A percentile compares a stretch with the other conserved stretches of the same genome.
Conservation (phyloP, 1,140 invertebrate species). For the Drosophila simulans region DNA sequence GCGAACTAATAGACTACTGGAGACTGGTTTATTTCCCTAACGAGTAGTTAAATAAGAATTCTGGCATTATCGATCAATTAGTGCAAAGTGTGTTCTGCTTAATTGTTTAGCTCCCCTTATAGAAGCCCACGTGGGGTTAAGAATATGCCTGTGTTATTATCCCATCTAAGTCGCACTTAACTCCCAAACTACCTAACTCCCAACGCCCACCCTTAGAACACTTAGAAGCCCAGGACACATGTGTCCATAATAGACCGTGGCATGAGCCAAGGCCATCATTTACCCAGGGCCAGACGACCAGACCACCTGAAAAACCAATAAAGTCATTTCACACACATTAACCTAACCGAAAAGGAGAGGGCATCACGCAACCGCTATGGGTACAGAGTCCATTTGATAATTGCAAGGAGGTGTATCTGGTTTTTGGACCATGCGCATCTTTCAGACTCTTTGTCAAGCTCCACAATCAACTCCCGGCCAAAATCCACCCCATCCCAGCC, state of each 20-base stretch:
- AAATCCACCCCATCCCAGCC: constrained; percentile 6
- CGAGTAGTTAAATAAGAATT: constrained; percentile 7
- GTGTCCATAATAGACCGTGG: constrained; percentile 53
- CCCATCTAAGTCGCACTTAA: constrained; percentile 55
- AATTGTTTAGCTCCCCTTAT: constrained; percentile 28
- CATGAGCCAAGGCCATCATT: constrained; percentile 43
- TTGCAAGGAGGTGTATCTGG: constrained; percentile 61
- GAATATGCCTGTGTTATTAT: constrained; percentile 37
- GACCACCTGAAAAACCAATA: constrained; percentile 64
- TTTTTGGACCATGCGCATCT: constrained; percentile 49
- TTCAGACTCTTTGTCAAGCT: constrained; percentile 55
- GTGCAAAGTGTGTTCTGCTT: constrained; percentile 23
- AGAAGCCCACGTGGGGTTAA: constrained; percentile 19
- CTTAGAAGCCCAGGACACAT: constrained; percentile 32
- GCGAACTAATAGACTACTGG: not conserved
- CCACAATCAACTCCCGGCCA: not conserved
- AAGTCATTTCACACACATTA: constrained; percentile 76
- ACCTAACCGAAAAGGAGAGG: constrained; percentile 36
- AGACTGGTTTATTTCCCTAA: constrained; percentile 1
- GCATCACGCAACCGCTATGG: constrained; percentile 27
- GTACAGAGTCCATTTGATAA: constrained; percentile 71
- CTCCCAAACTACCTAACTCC: constrained; percentile 7
- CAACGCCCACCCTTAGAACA: constrained; percentile 30
- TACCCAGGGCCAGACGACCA: constrained; percentile 38
- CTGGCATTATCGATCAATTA: constrained; percentile 28